phyloP scores from a whole-genome alignment of 2,888 invertebrate genomes.

The Aspidiotus destructor region DNA sequence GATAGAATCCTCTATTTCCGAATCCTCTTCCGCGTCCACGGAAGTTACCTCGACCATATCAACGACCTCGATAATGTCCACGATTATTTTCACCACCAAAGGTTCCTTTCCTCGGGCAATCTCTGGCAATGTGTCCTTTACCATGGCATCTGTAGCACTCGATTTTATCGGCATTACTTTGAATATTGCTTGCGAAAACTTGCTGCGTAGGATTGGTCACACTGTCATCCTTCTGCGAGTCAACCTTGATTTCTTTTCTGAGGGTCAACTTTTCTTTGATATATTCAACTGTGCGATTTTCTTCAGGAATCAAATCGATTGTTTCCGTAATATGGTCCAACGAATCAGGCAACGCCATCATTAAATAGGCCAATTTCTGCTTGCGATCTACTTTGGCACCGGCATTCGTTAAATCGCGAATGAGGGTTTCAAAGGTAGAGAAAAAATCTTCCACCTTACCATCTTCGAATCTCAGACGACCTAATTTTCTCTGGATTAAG shows the following conservation, averaged over 20 bases:
- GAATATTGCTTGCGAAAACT: not conserved
- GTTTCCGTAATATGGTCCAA: not conserved
- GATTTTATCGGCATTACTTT: too few relatives aligned
- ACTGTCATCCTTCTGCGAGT: not conserved
- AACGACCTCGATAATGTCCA: not conserved
- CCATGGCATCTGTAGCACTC: not conserved
- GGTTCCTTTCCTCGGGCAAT: not conserved
- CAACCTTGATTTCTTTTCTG: not conserved
- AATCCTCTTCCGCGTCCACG: not conserved
- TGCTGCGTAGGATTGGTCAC: not conserved
- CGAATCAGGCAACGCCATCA: conserved; percentile 3
- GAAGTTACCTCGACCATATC: not conserved
- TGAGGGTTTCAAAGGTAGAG: not conserved
- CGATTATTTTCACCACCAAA: too few relatives aligned
- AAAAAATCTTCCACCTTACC: not conserved
- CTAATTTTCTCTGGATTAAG: not conserved
- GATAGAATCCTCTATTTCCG: not conserved
- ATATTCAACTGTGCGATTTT: conserved; percentile 1
- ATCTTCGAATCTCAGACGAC: not conserved
- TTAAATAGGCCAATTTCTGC: conserved; percentile 4
- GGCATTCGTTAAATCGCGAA: not conserved
- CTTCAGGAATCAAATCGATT: conserved; percentile 10
- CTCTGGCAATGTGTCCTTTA: not conserved
- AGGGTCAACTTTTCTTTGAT: not conserved
- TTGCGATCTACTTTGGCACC: not conserved